A percentile compares a stretch with the other conserved stretches of the same genome.
Evolutionary conservation across 2,888 invertebrate genomes (phyloP).

Genomic region (Tenthredo notha): DNA sequence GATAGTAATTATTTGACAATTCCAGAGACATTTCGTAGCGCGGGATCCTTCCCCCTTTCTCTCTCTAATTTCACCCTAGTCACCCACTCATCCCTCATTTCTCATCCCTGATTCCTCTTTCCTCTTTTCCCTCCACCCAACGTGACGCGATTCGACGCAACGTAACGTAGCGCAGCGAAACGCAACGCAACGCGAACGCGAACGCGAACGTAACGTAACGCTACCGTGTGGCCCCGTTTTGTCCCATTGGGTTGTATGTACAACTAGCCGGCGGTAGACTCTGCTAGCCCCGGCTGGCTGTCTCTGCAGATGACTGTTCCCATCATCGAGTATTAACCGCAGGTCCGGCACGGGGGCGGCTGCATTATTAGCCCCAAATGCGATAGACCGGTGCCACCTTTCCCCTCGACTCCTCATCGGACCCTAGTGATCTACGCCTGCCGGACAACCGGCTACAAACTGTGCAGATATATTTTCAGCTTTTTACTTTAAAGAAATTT

Average conservation of each 20-base stretch:
- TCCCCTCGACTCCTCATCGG: conserved; percentile 14
- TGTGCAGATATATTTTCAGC: neutral
- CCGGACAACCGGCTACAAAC: neutral
- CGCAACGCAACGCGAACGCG: neutral
- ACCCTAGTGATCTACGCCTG: neutral
- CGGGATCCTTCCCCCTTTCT: conserved; percentile 53
- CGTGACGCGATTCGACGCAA: conserved; percentile 22
- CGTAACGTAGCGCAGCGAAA: neutral
- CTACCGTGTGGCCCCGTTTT: conserved; percentile 75
- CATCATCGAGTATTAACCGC: conserved; percentile 79
- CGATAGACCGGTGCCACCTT: conserved; percentile 68
- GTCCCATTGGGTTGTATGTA: conserved; percentile 61
- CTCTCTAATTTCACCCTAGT: neutral
- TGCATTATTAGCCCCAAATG: conserved; percentile 77
- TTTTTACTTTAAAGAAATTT: neutral
- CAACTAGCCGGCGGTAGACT: conserved; percentile 52
- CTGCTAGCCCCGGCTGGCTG: conserved; percentile 61
- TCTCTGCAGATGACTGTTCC: conserved; percentile 79
- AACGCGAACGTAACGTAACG: conserved; percentile 15
- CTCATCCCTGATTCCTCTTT: conserved; percentile 24
- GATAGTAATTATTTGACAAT: conserved; percentile 73
- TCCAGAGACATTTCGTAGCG: conserved; percentile 57
- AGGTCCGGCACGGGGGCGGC: conserved; percentile 72
- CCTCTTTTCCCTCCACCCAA: conserved; percentile 8
- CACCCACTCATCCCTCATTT: neutral